These are phyloP conservation scores for Microplitis mediator DNA, from an alignment of 1,140 invertebrate genomes.

Conservation along the genomic window DNA sequence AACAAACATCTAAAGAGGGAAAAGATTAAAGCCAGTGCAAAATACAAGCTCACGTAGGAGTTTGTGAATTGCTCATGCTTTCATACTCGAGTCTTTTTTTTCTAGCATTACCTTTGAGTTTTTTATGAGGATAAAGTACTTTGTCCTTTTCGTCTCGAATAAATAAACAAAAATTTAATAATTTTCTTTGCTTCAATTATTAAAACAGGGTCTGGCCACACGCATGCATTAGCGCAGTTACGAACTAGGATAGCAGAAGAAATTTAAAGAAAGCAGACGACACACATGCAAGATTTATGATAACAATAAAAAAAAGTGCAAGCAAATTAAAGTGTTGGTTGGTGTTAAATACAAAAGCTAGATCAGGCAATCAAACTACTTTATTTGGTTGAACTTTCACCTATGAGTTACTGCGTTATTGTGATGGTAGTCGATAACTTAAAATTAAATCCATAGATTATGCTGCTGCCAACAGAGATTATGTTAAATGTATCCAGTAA, in stretches of 20 bases:
- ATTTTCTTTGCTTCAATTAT: too few relatives aligned
- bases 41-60: slow-evolving; percentile 32
- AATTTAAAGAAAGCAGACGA: too few relatives aligned
- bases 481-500: slow-evolving; percentile 43
- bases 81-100: slow-evolving; percentile 18
- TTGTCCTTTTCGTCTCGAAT: neutral
- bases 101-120: neutral
- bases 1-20: slow-evolving; percentile 34
- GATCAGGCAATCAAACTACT: slow-evolving; percentile 27
- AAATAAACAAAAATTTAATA: too few relatives aligned
- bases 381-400: slow-evolving; percentile 51
- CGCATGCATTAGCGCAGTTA: too few relatives aligned
- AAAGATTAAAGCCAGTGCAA: slow-evolving; percentile 37
- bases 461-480: slow-evolving; percentile 58
- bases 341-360: slow-evolving; percentile 1
- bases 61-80: slow-evolving; percentile 35
- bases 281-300: neutral
- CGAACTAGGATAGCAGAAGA: too few relatives aligned
- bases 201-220: too few relatives aligned
- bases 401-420: slow-evolving; percentile 56
- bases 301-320: neutral
- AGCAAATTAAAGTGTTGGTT: neutral
- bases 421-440: slow-evolving; percentile 51
- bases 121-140: neutral
- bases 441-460: slow-evolving; percentile 56